Conservation (phyloP, 2,113 vertebrate species). For the Grammatotria lemairii region DNA sequence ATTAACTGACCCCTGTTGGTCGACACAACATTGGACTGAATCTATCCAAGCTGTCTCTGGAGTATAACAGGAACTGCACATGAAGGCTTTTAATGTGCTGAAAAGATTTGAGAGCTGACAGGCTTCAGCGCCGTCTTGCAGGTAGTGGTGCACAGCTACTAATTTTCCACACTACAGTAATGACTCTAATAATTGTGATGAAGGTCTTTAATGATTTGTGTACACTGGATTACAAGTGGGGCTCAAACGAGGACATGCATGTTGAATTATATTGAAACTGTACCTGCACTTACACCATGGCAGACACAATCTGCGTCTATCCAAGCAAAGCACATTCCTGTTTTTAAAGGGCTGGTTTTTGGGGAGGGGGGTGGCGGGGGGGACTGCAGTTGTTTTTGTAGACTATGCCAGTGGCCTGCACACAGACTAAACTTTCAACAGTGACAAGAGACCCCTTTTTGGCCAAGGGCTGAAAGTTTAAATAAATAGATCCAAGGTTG, state of each 20-base stretch:
- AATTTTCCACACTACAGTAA: not conserved
- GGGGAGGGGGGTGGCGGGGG: fast-evolving
- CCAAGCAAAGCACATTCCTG: constrained; percentile 11
- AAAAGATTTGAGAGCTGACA: not conserved
- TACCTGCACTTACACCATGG: not conserved
- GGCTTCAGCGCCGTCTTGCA: not conserved
- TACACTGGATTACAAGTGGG: not conserved
- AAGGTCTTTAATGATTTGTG: not conserved
- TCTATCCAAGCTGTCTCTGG: not conserved
- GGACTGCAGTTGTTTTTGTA: constrained; percentile 13
- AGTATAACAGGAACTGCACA: not conserved
- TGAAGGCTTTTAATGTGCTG: not conserved
- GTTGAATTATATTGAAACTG: not conserved
- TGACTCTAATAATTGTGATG: not conserved
- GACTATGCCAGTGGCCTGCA: constrained; percentile 26
- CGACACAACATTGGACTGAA: not conserved
- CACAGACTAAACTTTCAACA: constrained; percentile 56
- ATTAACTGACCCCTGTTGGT: not conserved
- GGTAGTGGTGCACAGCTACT: not conserved
- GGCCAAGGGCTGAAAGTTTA: constrained; percentile 35
- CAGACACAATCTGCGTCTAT: not conserved
- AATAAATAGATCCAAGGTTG: constrained; percentile 50
- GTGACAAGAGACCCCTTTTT: constrained; percentile 35
- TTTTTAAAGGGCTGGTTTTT: not conserved
- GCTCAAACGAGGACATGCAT: not conserved